These are phyloP conservation scores for Hemistola chrysoprasaria DNA, from an alignment of 2,888 invertebrate genomes.

Conservation along the genomic window DNA sequence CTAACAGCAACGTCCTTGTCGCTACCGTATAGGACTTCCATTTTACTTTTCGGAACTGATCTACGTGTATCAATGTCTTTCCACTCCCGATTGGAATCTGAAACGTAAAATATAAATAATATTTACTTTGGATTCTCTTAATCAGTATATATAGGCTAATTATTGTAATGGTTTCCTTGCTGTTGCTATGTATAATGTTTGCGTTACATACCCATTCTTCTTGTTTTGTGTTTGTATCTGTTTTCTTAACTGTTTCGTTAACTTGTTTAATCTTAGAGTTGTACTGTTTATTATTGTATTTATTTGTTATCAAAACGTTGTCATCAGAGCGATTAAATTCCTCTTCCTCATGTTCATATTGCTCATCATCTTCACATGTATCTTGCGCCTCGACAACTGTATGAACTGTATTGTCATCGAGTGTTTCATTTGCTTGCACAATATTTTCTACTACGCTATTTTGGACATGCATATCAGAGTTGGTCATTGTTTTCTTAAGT, in stretches of 20 bases:
- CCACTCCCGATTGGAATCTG: slow-evolving; percentile 74
- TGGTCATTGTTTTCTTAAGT: slow-evolving; percentile 33
- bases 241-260: not conserved
- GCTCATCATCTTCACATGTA: slow-evolving; percentile 15
- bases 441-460: not conserved
- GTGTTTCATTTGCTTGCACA: slow-evolving; percentile 1
- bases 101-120: slow-evolving; percentile 32
- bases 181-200: too few relatives aligned
- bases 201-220: slow-evolving; percentile 39
- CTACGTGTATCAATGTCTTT: slow-evolving; percentile 62
- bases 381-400: slow-evolving; percentile 11
- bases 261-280: slow-evolving; percentile 10
- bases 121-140: too few relatives aligned
- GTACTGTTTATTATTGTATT: slow-evolving; percentile 35
- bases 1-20: slow-evolving; percentile 70
- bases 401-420: not conserved
- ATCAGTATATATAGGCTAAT: too few relatives aligned
- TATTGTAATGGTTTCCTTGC: too few relatives aligned
- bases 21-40: slow-evolving; percentile 75
- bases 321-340: slow-evolving; percentile 50
- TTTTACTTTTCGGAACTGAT: slow-evolving; percentile 64
- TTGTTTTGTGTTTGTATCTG: slow-evolving; percentile 6
- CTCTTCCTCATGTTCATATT: slow-evolving; percentile 23
- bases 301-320: slow-evolving; percentile 51
- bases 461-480: not conserved